phyloP scores from a whole-genome alignment of 2,888 invertebrate genomes.

The Tryphoninae sp. region DNA sequence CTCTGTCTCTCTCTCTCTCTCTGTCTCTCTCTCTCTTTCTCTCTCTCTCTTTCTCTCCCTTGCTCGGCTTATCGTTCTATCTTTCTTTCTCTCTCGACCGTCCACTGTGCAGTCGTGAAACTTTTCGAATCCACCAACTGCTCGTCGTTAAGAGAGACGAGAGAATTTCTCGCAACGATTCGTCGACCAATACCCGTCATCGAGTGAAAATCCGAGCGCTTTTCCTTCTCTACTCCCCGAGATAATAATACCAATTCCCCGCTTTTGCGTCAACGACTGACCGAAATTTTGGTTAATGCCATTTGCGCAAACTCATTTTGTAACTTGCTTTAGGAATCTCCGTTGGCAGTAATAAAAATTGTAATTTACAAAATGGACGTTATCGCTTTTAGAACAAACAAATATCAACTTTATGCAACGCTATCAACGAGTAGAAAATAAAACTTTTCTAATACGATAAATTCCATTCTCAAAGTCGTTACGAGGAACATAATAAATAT shows the following conservation, averaged over 20 bases:
- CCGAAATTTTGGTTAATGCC: background rate
- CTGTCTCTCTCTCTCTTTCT: background rate
- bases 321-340: too few species aligned
- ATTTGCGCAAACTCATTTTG: too few species aligned
- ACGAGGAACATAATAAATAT: background rate
- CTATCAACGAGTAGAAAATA: too few species aligned
- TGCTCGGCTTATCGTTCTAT: background rate
- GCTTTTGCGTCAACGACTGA: background rate
- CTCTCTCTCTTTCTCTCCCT: constrained; percentile 1
- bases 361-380: too few species aligned
- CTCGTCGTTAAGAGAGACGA: constrained; percentile 22
- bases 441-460: background rate
- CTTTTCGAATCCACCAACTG: constrained; percentile 31
- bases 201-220: constrained; percentile 6
- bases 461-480: background rate
- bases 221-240: background rate
- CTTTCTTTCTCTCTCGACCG: too few species aligned
- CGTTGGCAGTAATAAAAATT: too few species aligned
- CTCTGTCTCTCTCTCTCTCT: background rate
- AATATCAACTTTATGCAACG: too few species aligned
- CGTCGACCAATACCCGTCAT: constrained; percentile 33
- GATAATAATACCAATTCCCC: background rate
- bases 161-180: constrained; percentile 28
- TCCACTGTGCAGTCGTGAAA: constrained; percentile 14
- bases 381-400: too few species aligned